phyloP scores from a whole-genome alignment of 2,888 invertebrate species.

The Andrena haemorrhoa region DNA sequence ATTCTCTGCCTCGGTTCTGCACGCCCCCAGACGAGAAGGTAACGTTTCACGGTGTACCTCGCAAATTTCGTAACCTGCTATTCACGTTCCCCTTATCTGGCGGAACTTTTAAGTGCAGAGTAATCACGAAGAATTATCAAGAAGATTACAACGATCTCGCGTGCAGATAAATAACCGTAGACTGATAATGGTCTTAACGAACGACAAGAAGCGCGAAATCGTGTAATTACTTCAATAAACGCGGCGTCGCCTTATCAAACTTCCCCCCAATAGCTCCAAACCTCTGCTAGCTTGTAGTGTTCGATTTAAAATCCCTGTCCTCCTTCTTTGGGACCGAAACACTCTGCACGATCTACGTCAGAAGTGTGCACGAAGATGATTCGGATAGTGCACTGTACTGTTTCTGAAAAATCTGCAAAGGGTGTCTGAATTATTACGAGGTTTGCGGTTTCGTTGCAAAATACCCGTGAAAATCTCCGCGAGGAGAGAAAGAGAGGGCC shows the following conservation, averaged over 20 bases:
- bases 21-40: background rate
- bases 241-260: background rate
- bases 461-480: background rate
- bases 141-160: constrained; percentile 24
- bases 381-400: too few relatives aligned
- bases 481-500: background rate
- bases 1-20: background rate
- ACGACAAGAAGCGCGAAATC: background rate
- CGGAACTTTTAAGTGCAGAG: background rate
- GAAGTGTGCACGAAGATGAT: too few relatives aligned
- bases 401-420: too few relatives aligned
- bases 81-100: constrained; percentile 22
- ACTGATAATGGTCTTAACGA: constrained; percentile 18
- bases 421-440: background rate
- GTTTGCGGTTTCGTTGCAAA: constrained; percentile 7
- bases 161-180: constrained; percentile 22
- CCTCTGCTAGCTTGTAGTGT: background rate
- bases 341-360: too few relatives aligned
- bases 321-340: too few relatives aligned
- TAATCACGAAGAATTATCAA: constrained; percentile 38
- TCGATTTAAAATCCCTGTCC: too few relatives aligned
- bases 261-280: background rate
- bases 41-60: constrained; percentile 2
- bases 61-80: constrained; percentile 19
- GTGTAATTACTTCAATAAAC: background rate